These are phyloP conservation scores for Guaruba guarouba DNA, from an alignment of 2,113 vertebrate species.

Conservation along the genomic window DNA sequence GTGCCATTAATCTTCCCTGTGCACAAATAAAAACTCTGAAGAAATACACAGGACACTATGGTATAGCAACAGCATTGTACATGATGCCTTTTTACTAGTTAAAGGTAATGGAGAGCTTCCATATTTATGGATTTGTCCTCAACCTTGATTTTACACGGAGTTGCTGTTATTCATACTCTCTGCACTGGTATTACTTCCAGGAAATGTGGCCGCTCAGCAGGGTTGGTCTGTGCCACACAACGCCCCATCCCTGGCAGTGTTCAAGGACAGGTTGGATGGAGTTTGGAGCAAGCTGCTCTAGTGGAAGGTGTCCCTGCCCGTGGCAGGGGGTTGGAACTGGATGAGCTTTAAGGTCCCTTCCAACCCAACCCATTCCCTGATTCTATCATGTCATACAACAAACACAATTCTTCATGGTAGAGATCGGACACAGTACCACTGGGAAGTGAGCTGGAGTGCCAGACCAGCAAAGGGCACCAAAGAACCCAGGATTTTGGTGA, in stretches of 20 bases:
- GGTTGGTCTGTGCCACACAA: neutral
- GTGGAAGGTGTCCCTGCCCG: neutral
- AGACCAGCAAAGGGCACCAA: neutral
- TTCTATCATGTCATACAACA: neutral
- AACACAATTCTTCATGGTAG: neutral
- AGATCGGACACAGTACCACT: fast-evolving
- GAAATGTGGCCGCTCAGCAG: neutral
- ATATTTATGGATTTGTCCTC: neutral
- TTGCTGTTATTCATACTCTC: neutral
- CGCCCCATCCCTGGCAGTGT: neutral
- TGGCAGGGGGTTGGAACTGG: neutral
- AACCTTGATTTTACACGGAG: neutral
- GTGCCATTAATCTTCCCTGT: neutral
- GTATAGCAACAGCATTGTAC: neutral
- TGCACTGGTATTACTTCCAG: neutral
- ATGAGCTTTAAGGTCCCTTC: neutral
- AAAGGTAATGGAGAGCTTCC: neutral
- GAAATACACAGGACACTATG: neutral
- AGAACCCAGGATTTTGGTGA: neutral
- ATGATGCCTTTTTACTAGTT: neutral
- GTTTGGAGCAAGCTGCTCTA: neutral
- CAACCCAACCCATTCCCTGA: neutral
- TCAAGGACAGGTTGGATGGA: neutral
- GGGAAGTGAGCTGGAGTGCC: neutral
- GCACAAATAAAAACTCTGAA: neutral